A percentile compares a stretch with the other conserved stretches of the same genome.
These are phyloP conservation scores for Cantharis lateralis DNA, from an alignment of 2,888 invertebrate species.

Conservation along the genomic window DNA sequence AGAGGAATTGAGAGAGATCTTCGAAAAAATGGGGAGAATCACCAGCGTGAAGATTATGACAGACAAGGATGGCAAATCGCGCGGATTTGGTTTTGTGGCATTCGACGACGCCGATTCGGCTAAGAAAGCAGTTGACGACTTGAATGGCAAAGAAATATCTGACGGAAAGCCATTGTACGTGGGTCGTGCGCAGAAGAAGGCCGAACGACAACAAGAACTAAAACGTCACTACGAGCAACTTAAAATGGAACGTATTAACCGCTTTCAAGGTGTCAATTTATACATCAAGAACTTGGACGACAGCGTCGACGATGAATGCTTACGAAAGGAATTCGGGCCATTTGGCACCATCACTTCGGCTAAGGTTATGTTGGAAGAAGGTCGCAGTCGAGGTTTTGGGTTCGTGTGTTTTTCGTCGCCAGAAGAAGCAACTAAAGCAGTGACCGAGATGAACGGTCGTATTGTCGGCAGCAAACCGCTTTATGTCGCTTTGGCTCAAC, in stretches of 20 bases:
- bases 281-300: constrained; percentile 99
- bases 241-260: constrained; percentile 88
- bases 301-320: constrained; percentile 93
- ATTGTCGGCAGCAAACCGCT: constrained; percentile 98
- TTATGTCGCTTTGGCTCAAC: constrained; percentile 97
- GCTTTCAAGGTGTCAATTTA: constrained; percentile 93
- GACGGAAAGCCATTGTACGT: constrained; percentile 92
- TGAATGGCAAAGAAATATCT: constrained; percentile 79
- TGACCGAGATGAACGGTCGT: constrained; percentile 98
- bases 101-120: constrained; percentile 96
- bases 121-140: constrained; percentile 87
- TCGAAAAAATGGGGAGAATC: constrained; percentile 90
- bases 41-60: constrained; percentile 93
- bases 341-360: constrained; percentile 99
- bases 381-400: constrained; percentile 95
- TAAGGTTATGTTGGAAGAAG: constrained; percentile 96
- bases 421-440: constrained; percentile 98
- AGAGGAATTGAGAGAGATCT: constrained; percentile 86
- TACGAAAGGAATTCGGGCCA: constrained; percentile 92
- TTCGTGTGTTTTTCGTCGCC: constrained; percentile 98
- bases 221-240: constrained; percentile 95
- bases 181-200: constrained; percentile 98
- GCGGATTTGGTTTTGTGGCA: constrained; percentile 99
- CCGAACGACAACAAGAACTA: constrained; percentile 94
- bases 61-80: constrained; percentile 89